Conservation (phyloP, 2,113 vertebrate species). For the Tragelaphus scriptus region DNA sequence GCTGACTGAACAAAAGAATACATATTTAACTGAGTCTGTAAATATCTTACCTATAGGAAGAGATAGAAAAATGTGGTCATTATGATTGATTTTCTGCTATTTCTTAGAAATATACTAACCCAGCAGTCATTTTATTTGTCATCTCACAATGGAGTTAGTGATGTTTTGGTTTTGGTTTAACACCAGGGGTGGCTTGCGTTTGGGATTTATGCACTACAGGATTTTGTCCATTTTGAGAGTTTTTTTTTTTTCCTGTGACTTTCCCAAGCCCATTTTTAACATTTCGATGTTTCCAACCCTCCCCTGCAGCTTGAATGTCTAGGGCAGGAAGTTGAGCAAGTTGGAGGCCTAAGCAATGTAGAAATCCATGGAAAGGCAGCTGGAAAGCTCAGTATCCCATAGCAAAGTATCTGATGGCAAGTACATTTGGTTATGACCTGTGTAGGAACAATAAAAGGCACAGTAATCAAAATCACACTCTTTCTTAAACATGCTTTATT, state of each 20-base stretch:
- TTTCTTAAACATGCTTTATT: not conserved
- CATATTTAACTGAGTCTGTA: constrained; percentile 3
- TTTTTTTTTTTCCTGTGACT: not conserved
- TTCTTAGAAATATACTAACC: not conserved
- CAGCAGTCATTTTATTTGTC: not conserved
- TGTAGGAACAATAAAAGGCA: not conserved
- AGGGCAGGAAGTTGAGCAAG: not conserved
- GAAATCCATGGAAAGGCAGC: not conserved
- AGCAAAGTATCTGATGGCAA: not conserved
- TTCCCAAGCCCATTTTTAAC: not conserved
- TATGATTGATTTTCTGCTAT: not conserved
- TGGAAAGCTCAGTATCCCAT: not conserved
- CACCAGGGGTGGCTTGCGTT: not conserved
- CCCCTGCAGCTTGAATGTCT: not conserved
- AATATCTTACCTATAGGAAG: constrained; percentile 11
- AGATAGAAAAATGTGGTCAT: not conserved
- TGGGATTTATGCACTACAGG: not conserved
- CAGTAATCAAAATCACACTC: not conserved
- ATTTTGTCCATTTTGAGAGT: not conserved
- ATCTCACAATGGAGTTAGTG: not conserved
- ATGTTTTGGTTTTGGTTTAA: not conserved
- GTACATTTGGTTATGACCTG: not conserved
- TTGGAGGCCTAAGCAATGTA: not conserved
- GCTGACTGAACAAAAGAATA: constrained; percentile 15
- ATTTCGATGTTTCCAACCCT: not conserved